Conservation (phyloP, 1,140 invertebrate genomes). For the Notospermus geniculatus region DNA sequence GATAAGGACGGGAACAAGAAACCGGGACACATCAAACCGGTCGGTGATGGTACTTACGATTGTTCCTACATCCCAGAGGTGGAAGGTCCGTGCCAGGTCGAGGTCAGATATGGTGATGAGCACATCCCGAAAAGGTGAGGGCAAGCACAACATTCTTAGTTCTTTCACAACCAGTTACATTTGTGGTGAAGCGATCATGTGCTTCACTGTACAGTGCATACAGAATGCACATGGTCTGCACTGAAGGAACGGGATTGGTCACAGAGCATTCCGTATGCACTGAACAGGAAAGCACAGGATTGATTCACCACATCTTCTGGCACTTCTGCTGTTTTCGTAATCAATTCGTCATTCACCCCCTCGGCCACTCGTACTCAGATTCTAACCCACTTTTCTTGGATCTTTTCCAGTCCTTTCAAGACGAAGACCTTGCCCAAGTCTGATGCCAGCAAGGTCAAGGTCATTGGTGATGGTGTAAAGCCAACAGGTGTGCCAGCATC, state of each 20-base stretch:
- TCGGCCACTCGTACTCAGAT: no score
- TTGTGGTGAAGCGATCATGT: no score
- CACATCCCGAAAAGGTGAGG: conserved; percentile 71
- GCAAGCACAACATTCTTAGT: no score
- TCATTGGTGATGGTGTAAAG: conserved; percentile 72
- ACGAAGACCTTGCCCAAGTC: conserved; percentile 72
- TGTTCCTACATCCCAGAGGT: conserved; percentile 76
- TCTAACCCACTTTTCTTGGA: neutral
- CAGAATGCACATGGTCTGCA: no score
- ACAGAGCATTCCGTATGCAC: no score
- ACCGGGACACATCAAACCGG: conserved; percentile 42
- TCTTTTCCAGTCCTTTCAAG: conserved; percentile 67
- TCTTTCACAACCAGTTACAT: no score
- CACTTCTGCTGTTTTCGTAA: no score
- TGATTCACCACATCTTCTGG: no score
- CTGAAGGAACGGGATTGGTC: no score
- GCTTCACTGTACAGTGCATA: no score
- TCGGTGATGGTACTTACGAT: conserved; percentile 73
- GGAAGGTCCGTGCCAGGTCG: conserved; percentile 73
- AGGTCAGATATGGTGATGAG: conserved; percentile 73
- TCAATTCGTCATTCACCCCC: no score
- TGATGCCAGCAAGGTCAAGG: conserved; percentile 73
- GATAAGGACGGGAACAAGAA: conserved; percentile 41
- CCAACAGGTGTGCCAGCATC: conserved; percentile 69
- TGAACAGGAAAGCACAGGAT: no score